Evolutionary conservation across 2,113 vertebrate genomes (phyloP).

Genomic region (Penelope pileata): DNA sequence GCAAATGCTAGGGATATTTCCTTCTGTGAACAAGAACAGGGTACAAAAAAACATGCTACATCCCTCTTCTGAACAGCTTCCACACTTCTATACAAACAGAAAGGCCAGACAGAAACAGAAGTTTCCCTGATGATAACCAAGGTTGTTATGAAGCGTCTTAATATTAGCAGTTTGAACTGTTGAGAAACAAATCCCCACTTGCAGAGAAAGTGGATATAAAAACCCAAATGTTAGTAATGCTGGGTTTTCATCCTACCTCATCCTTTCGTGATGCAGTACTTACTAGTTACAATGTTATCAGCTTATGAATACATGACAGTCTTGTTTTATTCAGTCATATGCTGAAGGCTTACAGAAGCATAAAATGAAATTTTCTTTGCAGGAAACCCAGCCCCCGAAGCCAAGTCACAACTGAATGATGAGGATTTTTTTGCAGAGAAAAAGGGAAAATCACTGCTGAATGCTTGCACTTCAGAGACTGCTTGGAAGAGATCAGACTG

Average conservation of each 20-base stretch:
- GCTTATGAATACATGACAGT: background rate
- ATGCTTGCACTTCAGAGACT: background rate
- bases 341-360: background rate
- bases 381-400: background rate
- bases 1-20: background rate
- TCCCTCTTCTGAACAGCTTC: background rate
- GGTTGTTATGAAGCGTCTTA: background rate
- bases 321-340: background rate
- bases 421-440: background rate
- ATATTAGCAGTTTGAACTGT: background rate
- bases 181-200: background rate
- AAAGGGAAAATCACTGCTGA: background rate
- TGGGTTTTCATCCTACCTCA: background rate
- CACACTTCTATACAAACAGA: background rate
- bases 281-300: background rate
- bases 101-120: background rate
- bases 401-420: background rate
- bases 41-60: background rate
- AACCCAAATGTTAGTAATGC: background rate
- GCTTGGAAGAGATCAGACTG: background rate
- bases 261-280: background rate
- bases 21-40: background rate
- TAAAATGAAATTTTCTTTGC: background rate
- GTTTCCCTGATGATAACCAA: background rate
- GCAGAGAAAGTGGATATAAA: background rate